Evolutionary conservation across 2,888 invertebrate species (phyloP), one percentile per base, ranked within the genome.

Genomic region (Ectemnius lituratus): DNA sequence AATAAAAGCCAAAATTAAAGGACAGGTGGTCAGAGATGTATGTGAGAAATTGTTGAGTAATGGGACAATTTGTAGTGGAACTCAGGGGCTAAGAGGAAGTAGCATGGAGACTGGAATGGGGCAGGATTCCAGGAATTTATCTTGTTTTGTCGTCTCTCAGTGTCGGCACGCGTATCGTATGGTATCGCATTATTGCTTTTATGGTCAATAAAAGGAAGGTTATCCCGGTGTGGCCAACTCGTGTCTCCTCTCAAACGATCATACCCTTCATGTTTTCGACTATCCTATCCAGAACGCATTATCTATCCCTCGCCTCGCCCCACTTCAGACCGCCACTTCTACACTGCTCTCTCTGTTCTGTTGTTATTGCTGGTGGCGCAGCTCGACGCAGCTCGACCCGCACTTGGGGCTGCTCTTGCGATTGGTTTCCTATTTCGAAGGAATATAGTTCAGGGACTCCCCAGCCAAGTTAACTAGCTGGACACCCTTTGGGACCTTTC

Each of bases 111-210:
- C 2, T 65, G 70, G 71, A 71, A 62, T 71, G 73, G 58, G 75
- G 63, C 73, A 68, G 77, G 80, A 73, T 78, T 75, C 75, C 74
- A 71, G 75, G 74, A 75, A 85, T 88, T 87, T 89, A 87, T 89
- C 88, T 88, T 88, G 85, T 87, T 90, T 88, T 86, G 87, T 88
- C 85, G 88, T 87, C 81, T 80, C 85, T 84, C 83, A 82, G 83
- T 71, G 76, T 72, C 83, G 87, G 84, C 86, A 86, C 86, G 87
- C 86, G 87, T 82, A 87, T 86, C 85, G 86, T 82, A 87, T 85
- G 84, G 86, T 82, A 85, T 86, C 87, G 88, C 84, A 90, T 90
- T 90, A 90, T 90, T 90, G 88, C 89, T 88, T 90, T 90, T 90
- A 90, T 90, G 86, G 90, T 86, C 90, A 89, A 90, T 90, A 90